Percentiles rank a stretch among this genome's conserved stretches.
These are phyloP conservation scores for Campylorhamphus procurvoides DNA, from an alignment of 2,113 vertebrate species.

Conservation along the genomic window DNA sequence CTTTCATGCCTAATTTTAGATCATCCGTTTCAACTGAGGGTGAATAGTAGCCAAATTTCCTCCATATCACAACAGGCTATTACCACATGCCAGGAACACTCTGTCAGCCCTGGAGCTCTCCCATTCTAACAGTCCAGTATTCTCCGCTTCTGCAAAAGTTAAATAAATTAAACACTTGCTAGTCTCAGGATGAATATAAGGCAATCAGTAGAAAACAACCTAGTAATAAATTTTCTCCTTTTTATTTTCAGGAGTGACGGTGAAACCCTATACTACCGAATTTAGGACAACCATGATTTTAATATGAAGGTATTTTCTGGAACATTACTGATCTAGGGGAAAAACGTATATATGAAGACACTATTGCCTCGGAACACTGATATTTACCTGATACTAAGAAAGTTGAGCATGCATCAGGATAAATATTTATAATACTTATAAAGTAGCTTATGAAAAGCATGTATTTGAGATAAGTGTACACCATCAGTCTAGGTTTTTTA, in stretches of 20 bases:
- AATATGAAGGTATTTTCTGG: neutral
- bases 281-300: neutral
- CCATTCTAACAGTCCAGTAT: neutral
- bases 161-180: neutral
- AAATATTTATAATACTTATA: neutral
- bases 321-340: neutral
- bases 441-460: neutral
- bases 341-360: neutral
- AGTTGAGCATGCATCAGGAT: neutral
- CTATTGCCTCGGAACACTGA: neutral
- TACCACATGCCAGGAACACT: neutral
- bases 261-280: neutral
- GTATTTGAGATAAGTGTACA: neutral
- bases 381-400: neutral
- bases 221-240: neutral
- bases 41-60: neutral
- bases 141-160: neutral
- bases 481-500: neutral
- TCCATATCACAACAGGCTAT: neutral
- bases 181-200: neutral
- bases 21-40: neutral
- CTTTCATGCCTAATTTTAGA: constrained; percentile 7
- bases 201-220: neutral
- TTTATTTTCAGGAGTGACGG: neutral
- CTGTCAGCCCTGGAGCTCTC: neutral